These are phyloP conservation scores for Trissoscelio sp. DNA, from an alignment of 2,888 invertebrate species.

Conservation along the genomic window DNA sequence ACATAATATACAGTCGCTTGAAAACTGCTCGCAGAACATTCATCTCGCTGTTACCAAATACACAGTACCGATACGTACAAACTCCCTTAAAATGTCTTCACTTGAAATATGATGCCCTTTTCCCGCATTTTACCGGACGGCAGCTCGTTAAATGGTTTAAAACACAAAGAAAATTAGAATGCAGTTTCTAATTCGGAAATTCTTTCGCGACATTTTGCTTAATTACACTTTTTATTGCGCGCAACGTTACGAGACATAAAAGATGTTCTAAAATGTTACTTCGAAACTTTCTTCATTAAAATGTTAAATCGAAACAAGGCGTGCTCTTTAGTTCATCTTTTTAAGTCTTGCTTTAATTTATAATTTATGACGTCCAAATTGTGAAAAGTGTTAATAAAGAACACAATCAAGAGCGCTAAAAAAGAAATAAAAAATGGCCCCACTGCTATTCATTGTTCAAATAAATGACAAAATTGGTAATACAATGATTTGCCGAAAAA, in stretches of 20 bases:
- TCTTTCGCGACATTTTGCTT: conserved; percentile 24
- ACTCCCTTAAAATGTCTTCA: neutral
- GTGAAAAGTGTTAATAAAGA: neutral
- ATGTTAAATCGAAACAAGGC: conserved; percentile 28
- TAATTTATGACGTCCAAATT: neutral
- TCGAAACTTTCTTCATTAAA: conserved; percentile 48
- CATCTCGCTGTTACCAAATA: neutral
- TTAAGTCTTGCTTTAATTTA: neutral
- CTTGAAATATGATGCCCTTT: conserved; percentile 10
- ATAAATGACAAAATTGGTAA: no score
- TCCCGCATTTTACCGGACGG: neutral
- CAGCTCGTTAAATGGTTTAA: conserved; percentile 17
- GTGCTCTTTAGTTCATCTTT: neutral
- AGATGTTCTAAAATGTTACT: conserved; percentile 21
- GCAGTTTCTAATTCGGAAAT: conserved; percentile 18
- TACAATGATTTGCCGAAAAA: no score
- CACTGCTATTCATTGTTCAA: no score
- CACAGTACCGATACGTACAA: neutral
- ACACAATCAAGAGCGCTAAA: no score
- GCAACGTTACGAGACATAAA: conserved; percentile 23
- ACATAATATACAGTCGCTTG: neutral
- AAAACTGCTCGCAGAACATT: neutral
- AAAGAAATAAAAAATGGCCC: no score
- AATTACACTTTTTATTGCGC: conserved; percentile 41
- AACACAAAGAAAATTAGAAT: conserved; percentile 17